Evolutionary conservation across 2,797 vertebrate genomes (phyloP), one percentile per base, ranked within the genome.

Genomic region (Tragelaphus oryx): DNA sequence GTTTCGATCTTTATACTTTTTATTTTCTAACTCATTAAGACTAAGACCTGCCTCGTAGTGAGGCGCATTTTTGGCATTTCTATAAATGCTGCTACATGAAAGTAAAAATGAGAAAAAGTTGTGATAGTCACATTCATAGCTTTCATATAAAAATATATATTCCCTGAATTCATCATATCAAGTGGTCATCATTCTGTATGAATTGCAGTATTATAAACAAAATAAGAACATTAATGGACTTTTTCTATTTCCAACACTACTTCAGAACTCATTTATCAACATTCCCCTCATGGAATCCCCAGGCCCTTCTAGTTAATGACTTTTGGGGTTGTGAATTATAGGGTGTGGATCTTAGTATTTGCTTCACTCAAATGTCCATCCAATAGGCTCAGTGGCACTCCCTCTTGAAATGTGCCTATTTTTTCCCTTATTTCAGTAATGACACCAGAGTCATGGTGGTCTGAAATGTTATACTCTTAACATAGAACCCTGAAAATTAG

Each of bases 81-180:
- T 98, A 97, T 97, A 98, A 98, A 98, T 98, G 98, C 97, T 98
- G 97, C 98, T 98, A 97, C 93, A 96, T 98, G 97, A 98, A 98
- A 99, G 98, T 98, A 98, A 97, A 98, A 98, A 98, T 97, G 98
- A 96, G 96, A 98, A 96, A 98, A 97, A 97, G 92, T 98, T 98
- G 96, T 97, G 88, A 93, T 98, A 98, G 97, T 98, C 97, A 98
- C 98, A 98, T 98, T 98, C 97, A 97, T 98, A 98, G 94, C 97
- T 98, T 98, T 98, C 98, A 96, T 98, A 98, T 98, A 99, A 98
- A 98, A 98, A 98, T 98, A 98, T 98, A 98, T 98, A 98, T 97
- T 98, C 98, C 98, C 98, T 99, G 98, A 98, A 98, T 98, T 98
- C 97, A 92, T 97, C 98, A 92, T 97, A 99, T 78, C 99, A 99